Evolutionary conservation across 2,113 vertebrate genomes (phyloP).

Genomic region (Muntiacus muntjak): DNA sequence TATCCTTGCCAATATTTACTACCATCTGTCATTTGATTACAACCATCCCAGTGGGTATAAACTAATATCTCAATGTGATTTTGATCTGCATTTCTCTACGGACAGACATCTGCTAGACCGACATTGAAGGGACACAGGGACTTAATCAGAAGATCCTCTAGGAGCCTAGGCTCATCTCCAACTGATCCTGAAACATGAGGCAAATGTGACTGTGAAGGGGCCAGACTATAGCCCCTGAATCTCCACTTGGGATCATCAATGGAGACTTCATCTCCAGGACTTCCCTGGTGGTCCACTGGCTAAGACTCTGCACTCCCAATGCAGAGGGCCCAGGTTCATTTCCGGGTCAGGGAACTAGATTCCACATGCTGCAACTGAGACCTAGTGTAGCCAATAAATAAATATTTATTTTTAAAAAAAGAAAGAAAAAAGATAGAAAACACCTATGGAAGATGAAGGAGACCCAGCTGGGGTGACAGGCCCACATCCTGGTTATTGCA

Average conservation of each 20-base stretch:
- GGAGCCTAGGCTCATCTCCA: background rate
- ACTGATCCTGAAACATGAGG: background rate
- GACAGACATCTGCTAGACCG: background rate
- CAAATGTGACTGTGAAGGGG: background rate
- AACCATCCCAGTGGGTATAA: background rate
- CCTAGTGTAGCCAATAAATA: background rate
- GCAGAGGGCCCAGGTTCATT: background rate
- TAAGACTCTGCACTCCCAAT: background rate
- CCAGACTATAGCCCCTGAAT: background rate
- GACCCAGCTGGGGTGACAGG: background rate
- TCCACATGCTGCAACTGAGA: background rate
- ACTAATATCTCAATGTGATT: background rate
- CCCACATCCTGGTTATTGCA: background rate
- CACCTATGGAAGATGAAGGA: background rate
- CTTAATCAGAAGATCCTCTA: background rate
- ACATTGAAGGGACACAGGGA: background rate
- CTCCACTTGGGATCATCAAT: background rate
- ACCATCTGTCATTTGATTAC: conserved; percentile 5
- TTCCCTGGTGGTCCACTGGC: background rate
- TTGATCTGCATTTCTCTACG: background rate
- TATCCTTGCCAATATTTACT: background rate
- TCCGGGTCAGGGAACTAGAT: background rate
- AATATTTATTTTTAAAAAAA: background rate
- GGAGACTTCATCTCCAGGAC: background rate
- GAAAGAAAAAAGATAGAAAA: background rate